Conservation (phyloP, 2,888 invertebrate species). For the Orthosia cruda region DNA sequence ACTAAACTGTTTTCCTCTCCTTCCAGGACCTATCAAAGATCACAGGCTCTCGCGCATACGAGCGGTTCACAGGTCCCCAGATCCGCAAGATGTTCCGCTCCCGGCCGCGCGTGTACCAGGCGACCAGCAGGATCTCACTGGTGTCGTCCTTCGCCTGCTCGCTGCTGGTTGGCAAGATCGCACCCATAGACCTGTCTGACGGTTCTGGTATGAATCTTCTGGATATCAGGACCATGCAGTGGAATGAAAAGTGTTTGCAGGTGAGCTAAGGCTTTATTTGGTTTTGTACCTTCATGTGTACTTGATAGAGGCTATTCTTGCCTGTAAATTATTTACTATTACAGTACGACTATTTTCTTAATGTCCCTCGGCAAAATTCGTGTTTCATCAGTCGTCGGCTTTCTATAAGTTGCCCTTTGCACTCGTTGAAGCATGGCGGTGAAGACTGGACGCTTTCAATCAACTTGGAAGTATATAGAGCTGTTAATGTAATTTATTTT, state of each 20-base stretch:
- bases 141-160: constrained; percentile 98
- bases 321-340: background rate
- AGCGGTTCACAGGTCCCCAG: constrained; percentile 98
- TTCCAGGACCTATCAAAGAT: constrained; percentile 94
- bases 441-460: no score
- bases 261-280: constrained; percentile 80
- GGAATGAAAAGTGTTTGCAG: constrained; percentile 95
- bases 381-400: no score
- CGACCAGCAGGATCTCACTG: constrained; percentile 97
- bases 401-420: no score
- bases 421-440: no score
- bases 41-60: constrained; percentile 97
- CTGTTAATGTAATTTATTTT: no score
- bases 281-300: no score
- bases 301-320: background rate
- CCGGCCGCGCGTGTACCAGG: constrained; percentile 88
- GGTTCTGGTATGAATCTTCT: constrained; percentile 99
- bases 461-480: no score
- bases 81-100: constrained; percentile 97
- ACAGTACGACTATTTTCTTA: background rate
- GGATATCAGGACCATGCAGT: constrained; percentile 95
- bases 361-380: no score
- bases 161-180: constrained; percentile 96
- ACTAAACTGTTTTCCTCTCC: no score
- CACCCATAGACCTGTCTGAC: constrained; percentile 98